phyloP scores from a whole-genome alignment of 2,797 vertebrate species.

The Aphelocoma californica region DNA sequence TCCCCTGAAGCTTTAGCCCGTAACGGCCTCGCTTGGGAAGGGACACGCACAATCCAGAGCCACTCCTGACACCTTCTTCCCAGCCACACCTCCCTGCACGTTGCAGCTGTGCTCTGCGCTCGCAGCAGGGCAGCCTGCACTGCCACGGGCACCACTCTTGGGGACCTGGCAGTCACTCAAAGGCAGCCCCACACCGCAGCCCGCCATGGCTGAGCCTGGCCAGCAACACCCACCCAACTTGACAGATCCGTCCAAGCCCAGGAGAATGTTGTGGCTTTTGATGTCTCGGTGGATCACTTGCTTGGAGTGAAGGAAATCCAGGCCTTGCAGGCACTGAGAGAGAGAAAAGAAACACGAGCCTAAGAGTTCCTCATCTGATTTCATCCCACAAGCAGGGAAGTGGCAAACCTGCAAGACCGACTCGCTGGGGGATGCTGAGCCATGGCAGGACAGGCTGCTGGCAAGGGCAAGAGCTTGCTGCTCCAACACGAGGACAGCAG shows the following conservation, averaged over 20 bases:
- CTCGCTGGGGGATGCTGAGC: neutral
- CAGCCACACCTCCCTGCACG: too few relatives aligned
- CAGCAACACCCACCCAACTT: neutral
- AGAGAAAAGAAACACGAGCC: neutral
- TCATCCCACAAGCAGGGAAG: neutral
- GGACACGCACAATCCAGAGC: too few relatives aligned
- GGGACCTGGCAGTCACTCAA: neutral
- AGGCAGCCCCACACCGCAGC: neutral
- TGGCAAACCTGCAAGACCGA: neutral
- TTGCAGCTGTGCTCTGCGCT: too few relatives aligned
- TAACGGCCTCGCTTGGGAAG: too few relatives aligned
- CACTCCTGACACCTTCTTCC: too few relatives aligned
- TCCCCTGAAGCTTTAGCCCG: too few relatives aligned
- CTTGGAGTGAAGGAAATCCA: neutral
- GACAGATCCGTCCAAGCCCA: neutral
- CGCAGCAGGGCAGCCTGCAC: too few relatives aligned
- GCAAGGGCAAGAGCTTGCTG: neutral
- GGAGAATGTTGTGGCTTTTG: neutral
- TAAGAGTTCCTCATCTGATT: neutral
- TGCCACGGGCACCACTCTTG: too few relatives aligned
- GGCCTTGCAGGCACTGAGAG: neutral
- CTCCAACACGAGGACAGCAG: neutral
- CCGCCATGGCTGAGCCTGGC: neutral
- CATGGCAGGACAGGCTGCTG: neutral
- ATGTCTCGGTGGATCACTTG: neutral